Evolutionary conservation across 2,113 vertebrate genomes (phyloP).

Genomic region (Pleuronectes platessa): DNA sequence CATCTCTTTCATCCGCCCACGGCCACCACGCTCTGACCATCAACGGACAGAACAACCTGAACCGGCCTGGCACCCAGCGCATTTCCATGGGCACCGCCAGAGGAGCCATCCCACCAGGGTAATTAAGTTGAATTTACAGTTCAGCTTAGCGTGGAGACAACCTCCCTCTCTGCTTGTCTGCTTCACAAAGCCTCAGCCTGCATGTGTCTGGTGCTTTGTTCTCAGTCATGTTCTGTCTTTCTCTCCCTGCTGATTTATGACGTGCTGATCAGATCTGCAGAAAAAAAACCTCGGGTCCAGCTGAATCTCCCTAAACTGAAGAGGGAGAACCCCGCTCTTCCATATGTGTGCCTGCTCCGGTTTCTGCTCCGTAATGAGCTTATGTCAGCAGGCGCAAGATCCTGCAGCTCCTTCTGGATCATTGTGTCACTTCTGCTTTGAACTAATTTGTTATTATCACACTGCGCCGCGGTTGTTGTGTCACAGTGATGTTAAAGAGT

Average conservation of each 20-base stretch:
- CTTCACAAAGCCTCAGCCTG: slow-evolving; percentile 36
- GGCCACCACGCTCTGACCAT: slow-evolving; percentile 79
- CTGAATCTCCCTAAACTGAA: slow-evolving; percentile 13
- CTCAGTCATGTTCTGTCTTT: slow-evolving; percentile 8
- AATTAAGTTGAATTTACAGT: slow-evolving; percentile 65
- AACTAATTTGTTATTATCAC: slow-evolving; percentile 56
- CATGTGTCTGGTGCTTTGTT: slow-evolving; percentile 28
- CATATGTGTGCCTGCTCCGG: slow-evolving; percentile 48
- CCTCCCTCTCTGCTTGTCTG: slow-evolving; percentile 32
- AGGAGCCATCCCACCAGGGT: slow-evolving; percentile 91
- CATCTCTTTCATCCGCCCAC: slow-evolving; percentile 72
- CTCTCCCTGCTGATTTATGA: slow-evolving; percentile 54
- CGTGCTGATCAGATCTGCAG: slow-evolving; percentile 45
- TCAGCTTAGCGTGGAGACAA: slow-evolving; percentile 36
- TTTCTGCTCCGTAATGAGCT: slow-evolving; percentile 65
- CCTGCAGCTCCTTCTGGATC: slow-evolving; percentile 56
- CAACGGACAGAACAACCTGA: slow-evolving; percentile 95
- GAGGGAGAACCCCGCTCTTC: slow-evolving; percentile 25
- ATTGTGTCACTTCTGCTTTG: slow-evolving; percentile 50
- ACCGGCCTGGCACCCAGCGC: slow-evolving; percentile 90
- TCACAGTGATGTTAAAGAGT: slow-evolving; percentile 29
- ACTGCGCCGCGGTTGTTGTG: slow-evolving; percentile 26
- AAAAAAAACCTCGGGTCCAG: slow-evolving; percentile 19
- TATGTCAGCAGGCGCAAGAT: slow-evolving; percentile 64
- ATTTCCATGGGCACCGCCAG: slow-evolving; percentile 82